Evolutionary conservation across 2,113 vertebrate species (phyloP).

Genomic region (Vicugna pacos): DNA sequence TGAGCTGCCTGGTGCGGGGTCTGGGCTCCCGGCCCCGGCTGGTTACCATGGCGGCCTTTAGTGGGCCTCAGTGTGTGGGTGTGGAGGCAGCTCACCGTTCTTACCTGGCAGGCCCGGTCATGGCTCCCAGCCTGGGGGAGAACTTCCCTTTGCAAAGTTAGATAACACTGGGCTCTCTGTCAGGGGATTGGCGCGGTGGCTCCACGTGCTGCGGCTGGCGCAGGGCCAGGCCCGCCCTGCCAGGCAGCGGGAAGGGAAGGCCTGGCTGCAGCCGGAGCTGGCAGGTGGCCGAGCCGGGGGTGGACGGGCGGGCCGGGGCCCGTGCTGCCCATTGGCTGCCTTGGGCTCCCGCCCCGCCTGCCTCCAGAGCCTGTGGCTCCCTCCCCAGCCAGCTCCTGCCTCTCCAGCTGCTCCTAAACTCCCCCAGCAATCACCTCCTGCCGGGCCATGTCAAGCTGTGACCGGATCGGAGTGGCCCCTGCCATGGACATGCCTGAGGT

Average conservation of each 20-base stretch:
- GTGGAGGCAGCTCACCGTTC: conserved; percentile 41
- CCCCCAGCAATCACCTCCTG: conserved; percentile 58
- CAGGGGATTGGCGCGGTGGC: conserved; percentile 84
- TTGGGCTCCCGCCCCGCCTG: conserved; percentile 75
- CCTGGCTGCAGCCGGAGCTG: conserved; percentile 85
- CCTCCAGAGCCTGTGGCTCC: conserved; percentile 68
- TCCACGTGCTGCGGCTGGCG: conserved; percentile 84
- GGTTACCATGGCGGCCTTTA: neutral
- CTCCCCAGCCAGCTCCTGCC: conserved; percentile 33
- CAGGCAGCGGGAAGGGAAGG: conserved; percentile 81
- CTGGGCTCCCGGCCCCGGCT: neutral
- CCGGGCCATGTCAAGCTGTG: conserved; percentile 85
- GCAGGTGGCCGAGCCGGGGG: conserved; percentile 81
- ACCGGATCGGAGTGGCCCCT: conserved; percentile 81
- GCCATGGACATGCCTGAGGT: conserved; percentile 93
- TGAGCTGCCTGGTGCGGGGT: neutral
- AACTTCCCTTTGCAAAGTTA: conserved; percentile 87
- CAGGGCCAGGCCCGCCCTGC: conserved; percentile 81
- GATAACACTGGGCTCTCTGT: conserved; percentile 87
- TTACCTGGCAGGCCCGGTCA: conserved; percentile 64
- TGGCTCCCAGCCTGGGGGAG: conserved; percentile 79
- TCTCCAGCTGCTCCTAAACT: conserved; percentile 60
- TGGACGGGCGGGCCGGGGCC: conserved; percentile 74
- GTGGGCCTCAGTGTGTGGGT: neutral
- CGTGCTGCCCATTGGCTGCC: conserved; percentile 79